Percentiles rank a stretch among this genome's conserved stretches.
phyloP scores from a whole-genome alignment of 2,113 vertebrate species.

The Pyxicephalus adspersus region DNA sequence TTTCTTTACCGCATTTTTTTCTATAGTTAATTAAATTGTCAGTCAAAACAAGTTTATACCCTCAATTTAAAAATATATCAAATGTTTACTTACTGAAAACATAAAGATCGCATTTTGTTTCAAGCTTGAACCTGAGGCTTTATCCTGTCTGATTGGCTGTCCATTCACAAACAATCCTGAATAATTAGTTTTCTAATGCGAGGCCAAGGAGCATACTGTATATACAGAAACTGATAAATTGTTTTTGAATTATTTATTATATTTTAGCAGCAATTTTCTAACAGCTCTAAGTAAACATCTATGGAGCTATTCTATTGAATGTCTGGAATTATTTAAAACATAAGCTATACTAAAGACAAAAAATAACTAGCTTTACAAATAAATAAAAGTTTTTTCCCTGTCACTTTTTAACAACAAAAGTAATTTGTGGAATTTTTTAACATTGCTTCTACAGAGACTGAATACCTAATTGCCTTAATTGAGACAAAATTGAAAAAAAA shows the following conservation, averaged over 20 bases:
- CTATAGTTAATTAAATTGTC: slow-evolving; percentile 9
- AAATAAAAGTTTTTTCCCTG: slow-evolving; percentile 35
- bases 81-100: neutral
- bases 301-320: neutral
- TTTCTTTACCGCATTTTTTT: neutral
- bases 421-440: slow-evolving; percentile 22
- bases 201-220: slow-evolving; percentile 9
- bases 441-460: slow-evolving; percentile 6
- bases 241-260: slow-evolving; percentile 40
- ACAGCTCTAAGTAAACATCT: slow-evolving; percentile 21
- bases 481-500: neutral
- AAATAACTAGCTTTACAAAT: slow-evolving; percentile 11
- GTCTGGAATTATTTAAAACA: slow-evolving; percentile 5
- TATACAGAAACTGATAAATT: slow-evolving; percentile 34
- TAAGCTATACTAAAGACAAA: neutral
- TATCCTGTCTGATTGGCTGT: neutral
- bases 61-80: no score
- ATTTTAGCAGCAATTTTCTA: slow-evolving; percentile 21
- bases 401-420: slow-evolving; percentile 14
- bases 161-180: slow-evolving; percentile 20
- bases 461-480: slow-evolving; percentile 16
- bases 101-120: neutral
- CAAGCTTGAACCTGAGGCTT: neutral
- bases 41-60: no score
- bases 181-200: slow-evolving; percentile 27